Evolutionary conservation across 2,888 invertebrate genomes (phyloP).

Genomic region (Cosmorhoe ocellata): DNA sequence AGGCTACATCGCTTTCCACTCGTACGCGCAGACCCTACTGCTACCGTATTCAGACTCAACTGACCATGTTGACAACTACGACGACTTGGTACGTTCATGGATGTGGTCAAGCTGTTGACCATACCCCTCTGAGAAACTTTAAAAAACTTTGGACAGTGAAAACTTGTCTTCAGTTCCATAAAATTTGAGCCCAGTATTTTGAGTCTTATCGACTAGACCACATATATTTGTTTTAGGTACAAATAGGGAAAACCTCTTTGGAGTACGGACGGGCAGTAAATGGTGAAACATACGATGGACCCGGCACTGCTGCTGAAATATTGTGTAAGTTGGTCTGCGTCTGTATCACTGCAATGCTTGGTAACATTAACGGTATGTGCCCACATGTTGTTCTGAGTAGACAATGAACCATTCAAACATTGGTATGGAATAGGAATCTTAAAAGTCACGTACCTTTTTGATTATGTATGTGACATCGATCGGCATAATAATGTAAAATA

Average conservation of each 20-base stretch:
- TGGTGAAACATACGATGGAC: conserved; percentile 62
- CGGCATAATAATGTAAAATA: no score
- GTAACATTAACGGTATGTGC: no score
- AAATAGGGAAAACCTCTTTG: conserved; percentile 64
- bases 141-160: no score
- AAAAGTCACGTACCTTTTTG: no score
- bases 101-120: no score
- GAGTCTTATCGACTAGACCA: not conserved
- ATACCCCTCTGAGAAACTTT: no score
- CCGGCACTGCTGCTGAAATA: conserved; percentile 78
- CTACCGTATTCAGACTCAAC: conserved; percentile 85
- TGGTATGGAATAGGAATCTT: no score
- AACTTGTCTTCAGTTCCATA: no score
- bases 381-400: no score
- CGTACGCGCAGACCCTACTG: conserved; percentile 87
- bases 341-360: not conserved
- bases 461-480: no score
- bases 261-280: conserved; percentile 62
- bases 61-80: conserved; percentile 73
- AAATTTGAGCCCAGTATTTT: no score
- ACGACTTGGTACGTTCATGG: conserved; percentile 63
- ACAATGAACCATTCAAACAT: no score
- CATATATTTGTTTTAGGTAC: conserved; percentile 42
- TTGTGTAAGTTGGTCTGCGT: conserved; percentile 71
- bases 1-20: conserved; percentile 88